Conservation (phyloP, 2,797 vertebrate genomes). For the Rhinogobio ventralis region DNA sequence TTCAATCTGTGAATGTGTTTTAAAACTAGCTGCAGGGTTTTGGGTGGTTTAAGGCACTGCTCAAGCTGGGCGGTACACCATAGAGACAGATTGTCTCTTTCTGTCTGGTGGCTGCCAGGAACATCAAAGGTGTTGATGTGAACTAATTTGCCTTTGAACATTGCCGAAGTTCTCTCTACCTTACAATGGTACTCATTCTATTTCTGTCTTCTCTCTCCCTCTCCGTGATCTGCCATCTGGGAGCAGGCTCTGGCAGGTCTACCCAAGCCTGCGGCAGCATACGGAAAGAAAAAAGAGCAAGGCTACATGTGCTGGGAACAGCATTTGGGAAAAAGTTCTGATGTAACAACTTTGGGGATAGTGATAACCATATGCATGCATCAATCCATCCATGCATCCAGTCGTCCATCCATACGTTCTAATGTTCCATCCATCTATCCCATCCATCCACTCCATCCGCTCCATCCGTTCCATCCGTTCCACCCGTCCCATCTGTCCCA, state of each 20-base stretch:
- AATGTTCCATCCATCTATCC: not conserved
- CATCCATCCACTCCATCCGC: not conserved
- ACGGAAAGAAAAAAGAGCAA: not conserved
- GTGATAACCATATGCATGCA: not conserved
- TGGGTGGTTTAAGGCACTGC: conserved; percentile 45
- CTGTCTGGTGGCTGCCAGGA: conserved; percentile 54
- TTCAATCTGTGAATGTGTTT: conserved; percentile 41
- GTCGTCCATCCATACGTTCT: not conserved
- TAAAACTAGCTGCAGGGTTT: conserved; percentile 50
- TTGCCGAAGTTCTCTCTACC: conserved; percentile 45
- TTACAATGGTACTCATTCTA: conserved; percentile 22
- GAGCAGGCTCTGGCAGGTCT: conserved; percentile 48
- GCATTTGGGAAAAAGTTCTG: conserved; percentile 1
- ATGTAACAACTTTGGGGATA: not conserved
- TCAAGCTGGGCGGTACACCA: conserved; percentile 45
- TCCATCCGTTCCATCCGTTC: not conserved
- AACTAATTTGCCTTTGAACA: conserved; percentile 54
- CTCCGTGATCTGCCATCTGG: conserved; percentile 37
- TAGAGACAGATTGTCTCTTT: conserved; percentile 58
- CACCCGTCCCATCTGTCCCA: too few relatives aligned
- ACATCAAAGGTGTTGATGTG: conserved; percentile 56
- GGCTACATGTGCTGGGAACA: not conserved
- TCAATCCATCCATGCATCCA: not conserved
- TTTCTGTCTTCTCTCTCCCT: conserved; percentile 34
- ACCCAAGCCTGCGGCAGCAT: conserved; percentile 31